phyloP scores from a whole-genome alignment of 2,888 invertebrate genomes.

The Caenorhabditis macrosperma region DNA sequence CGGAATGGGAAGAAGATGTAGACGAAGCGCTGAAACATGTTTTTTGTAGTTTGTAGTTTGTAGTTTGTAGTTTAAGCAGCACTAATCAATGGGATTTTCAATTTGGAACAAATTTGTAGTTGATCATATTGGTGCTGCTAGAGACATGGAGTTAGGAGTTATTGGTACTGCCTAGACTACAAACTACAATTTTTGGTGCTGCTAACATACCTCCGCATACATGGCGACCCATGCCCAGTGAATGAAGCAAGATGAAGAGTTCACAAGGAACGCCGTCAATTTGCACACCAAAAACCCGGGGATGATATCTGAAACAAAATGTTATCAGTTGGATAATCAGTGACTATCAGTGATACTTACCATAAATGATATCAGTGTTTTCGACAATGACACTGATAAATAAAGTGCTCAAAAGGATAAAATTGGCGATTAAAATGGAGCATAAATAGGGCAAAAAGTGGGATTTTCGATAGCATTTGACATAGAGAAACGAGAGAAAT shows the following conservation, averaged over 20 bases:
- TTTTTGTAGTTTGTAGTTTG: too few relatives aligned
- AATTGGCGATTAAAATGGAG: constrained; percentile 58
- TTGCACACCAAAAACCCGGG: constrained; percentile 65
- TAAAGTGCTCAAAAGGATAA: constrained; percentile 45
- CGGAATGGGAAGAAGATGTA: constrained; percentile 48
- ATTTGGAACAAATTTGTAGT: not conserved
- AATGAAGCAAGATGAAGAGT: constrained; percentile 65
- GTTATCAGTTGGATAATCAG: not conserved
- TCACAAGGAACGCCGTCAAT: constrained; percentile 60
- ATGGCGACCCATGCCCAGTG: constrained; percentile 69
- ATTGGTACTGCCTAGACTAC: too few relatives aligned
- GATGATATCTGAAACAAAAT: constrained; percentile 37
- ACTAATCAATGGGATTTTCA: not conserved
- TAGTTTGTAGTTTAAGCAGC: not conserved
- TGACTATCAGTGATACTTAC: constrained; percentile 15
- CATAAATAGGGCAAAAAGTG: constrained; percentile 57
- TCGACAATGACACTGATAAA: constrained; percentile 46
- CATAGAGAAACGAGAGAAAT: not conserved
- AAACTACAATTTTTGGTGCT: too few relatives aligned
- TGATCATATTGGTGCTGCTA: too few relatives aligned
- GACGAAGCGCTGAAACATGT: constrained; percentile 45
- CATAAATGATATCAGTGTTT: constrained; percentile 37
- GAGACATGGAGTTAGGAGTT: too few relatives aligned
- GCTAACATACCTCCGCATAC: constrained; percentile 60
- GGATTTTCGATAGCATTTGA: constrained; percentile 10